Base-by-base conservation (phyloP, 2,797 vertebrate genomes). In the Podarcis lilfordi region DNA sequence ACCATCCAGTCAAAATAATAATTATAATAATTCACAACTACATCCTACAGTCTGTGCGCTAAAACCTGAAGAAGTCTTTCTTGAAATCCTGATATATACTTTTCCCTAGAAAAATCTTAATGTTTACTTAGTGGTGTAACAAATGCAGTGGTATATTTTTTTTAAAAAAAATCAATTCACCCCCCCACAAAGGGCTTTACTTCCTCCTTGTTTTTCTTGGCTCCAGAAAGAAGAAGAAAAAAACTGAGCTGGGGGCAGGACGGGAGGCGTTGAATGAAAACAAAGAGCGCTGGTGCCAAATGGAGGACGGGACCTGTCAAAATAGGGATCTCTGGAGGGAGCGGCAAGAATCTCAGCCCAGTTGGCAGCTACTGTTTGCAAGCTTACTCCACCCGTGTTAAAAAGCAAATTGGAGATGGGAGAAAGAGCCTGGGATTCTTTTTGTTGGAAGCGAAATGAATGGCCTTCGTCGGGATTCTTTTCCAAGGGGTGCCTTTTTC, bases 181-280 rank as follows among this genome's bases (percentile, higher is more conserved):
- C 93, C 94, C 92, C 95, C 95, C 91, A 93, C 94, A 91, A 86
- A 92, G 37, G 94, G 86, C 91, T 95, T 92, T 94, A 92, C 94
- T 95, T 89, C 93, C 84, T 90, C 95, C 90, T 95, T 96, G 93
- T 96, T 97, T 94, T 94, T 95, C 91, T 96, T 97, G 95, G 96
- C 95, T 93, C 15, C 27, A 82, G 55, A 7, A 59, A 91, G 91
- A 89, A 93, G 90, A 93, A 92, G 84, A 75, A 92, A 89, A 93
- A 95, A 84, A 71, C 91, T 88, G 92, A 55, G 85, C 88, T 91
- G 40, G 35, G 35, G 61, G 43, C 13, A 29, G 66, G 8, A 75
- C 29, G 21, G 40, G 77, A 78, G 64, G 66, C 75, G 88, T 92
- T 94, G 80, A 94, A 95, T 93, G 92, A 95, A 95, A 95, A 92